Base-by-base conservation (phyloP, 2,888 invertebrate species). In the Polia nebulosa region DNA sequence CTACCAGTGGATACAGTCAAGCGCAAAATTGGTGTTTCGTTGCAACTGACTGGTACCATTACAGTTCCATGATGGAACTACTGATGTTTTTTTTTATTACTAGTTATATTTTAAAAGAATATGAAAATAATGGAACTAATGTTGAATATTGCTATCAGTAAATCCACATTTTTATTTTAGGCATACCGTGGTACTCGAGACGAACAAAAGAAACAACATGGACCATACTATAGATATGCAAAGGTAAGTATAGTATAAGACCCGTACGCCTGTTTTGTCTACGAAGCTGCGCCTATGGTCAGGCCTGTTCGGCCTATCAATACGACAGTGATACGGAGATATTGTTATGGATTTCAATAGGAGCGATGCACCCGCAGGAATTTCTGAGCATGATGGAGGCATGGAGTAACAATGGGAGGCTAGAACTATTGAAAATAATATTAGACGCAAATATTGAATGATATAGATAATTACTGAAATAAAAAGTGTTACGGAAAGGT, bases 271-370 rank as follows among this genome's bases (percentile, higher is more conserved):
- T 52, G 76, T 71, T 76, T 76, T 69, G 64, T 65, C 27, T 65
- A 58, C 57, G 27, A 65, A 41, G 32, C 49, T 39, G 52, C 59
- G 36, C 49, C 44, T 57, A 58, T 39, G 49, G 52, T 58, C 52
- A 58, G 47, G 32, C 25, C 56, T 27, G 52, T 61, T 36, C 25
- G 61, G 53, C 51, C n/a, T 62, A 61, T 59, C 68, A 60, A 61
- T 62, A 56, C n/a, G 25, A 32, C 20, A 55, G 32, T 71, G 75
- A 53, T 47, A 57, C 39, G 53, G 49, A 52, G 34, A 76, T 51
- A 76, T 65, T 76, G 72, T 76, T 65, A 44, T 55, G 20, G 41
- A 72, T 62, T 76, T 76, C 61, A 61, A 71, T 61, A 65, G 58
- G 15, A 58, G 11, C 22, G 27, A 36, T 53, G 41, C 44, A 60